These are phyloP conservation scores for Siderastrea radians DNA, from an alignment of 92 coral and sea anemone species.

Conservation along the genomic window DNA sequence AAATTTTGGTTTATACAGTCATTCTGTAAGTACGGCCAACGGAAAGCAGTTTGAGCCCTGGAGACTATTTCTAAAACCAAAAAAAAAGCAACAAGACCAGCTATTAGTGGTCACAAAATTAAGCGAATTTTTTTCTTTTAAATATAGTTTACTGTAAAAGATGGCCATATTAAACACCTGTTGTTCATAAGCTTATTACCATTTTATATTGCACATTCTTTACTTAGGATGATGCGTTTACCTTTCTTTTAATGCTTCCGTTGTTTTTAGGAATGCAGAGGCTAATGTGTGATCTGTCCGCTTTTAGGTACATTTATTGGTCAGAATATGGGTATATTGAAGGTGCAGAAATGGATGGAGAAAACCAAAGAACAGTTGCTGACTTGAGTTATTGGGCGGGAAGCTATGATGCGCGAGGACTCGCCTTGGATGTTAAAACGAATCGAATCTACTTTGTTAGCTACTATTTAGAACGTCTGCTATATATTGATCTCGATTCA, in stretches of 20 bases:
- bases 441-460: constrained; percentile 37
- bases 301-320: constrained; percentile 30
- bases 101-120: no score
- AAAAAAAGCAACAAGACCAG: no score
- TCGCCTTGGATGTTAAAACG: constrained; percentile 10
- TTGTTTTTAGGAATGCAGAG: neutral
- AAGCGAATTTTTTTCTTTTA: no score
- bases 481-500: constrained; percentile 11
- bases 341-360: constrained; percentile 40
- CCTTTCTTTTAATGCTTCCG: neutral
- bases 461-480: neutral
- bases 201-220: no score
- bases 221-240: no score
- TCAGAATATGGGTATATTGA: constrained; percentile 24
- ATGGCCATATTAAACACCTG: no score
- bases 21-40: no score
- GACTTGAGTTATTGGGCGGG: neutral
- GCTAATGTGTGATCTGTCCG: neutral
- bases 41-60: no score
- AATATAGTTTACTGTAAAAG: no score
- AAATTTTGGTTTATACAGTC: no score
- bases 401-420: constrained; percentile 14
- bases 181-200: no score
- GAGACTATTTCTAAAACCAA: no score
- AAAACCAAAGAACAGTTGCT: neutral